Conservation (phyloP, 2,888 invertebrate species). For the Parnassius orleans region DNA sequence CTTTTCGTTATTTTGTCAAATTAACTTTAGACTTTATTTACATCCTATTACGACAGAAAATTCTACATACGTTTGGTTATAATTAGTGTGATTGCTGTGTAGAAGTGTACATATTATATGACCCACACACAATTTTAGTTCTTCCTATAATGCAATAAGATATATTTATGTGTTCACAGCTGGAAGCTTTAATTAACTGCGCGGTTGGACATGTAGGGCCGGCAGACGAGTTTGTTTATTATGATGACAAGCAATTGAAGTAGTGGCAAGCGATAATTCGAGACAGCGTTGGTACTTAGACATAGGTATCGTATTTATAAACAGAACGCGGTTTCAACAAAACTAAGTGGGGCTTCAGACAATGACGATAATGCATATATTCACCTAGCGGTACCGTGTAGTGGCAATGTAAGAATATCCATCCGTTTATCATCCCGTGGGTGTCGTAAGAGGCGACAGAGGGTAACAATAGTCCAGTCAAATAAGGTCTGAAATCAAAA, state of each 20-base stretch:
- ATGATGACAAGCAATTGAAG: slow-evolving; percentile 15
- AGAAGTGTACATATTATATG: neutral
- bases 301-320: too few relatives aligned
- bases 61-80: neutral
- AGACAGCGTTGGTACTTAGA: slow-evolving; percentile 4
- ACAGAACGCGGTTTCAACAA: too few relatives aligned
- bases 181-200: slow-evolving; percentile 11
- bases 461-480: too few relatives aligned
- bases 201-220: neutral
- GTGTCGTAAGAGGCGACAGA: too few relatives aligned
- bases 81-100: neutral
- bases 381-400: too few relatives aligned
- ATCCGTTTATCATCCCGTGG: too few relatives aligned
- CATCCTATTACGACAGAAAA: neutral
- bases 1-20: neutral
- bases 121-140: slow-evolving; percentile 4
- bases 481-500: too few relatives aligned
- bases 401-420: too few relatives aligned
- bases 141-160: slow-evolving; percentile 2
- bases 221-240: slow-evolving; percentile 16
- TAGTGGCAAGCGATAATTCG: slow-evolving; percentile 11
- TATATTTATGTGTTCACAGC: neutral
- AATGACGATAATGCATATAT: too few relatives aligned
- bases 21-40: neutral
- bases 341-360: too few relatives aligned